A percentile compares a stretch with the other conserved stretches of the same genome.
Evolutionary conservation across 2,888 invertebrate species (phyloP).

Genomic region (Aleiodes alternator): DNA sequence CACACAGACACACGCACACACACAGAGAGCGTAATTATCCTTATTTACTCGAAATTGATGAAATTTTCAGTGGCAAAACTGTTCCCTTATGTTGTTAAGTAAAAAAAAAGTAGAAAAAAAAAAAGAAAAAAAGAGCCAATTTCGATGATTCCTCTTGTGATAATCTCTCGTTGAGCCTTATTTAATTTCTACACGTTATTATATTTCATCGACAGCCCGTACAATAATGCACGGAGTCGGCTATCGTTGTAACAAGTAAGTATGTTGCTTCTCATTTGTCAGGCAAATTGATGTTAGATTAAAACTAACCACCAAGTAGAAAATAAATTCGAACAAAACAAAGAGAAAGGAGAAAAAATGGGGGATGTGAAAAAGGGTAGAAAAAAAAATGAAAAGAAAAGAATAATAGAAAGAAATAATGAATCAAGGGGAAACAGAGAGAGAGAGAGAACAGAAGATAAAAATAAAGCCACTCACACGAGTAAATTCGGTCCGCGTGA

Average conservation of each 20-base stretch:
- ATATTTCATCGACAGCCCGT: constrained; percentile 28
- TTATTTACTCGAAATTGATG: too few relatives aligned
- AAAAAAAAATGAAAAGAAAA: neutral
- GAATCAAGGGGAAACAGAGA: neutral
- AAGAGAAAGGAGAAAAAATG: neutral
- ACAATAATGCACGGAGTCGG: constrained; percentile 30
- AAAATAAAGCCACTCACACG: constrained; percentile 28
- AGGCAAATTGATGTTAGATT: constrained; percentile 29
- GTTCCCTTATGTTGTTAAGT: too few relatives aligned
- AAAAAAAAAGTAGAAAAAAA: neutral
- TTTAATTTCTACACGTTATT: constrained; percentile 15
- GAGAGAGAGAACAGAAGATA: neutral
- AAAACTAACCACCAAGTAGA: constrained; percentile 14
- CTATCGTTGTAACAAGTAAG: neutral
- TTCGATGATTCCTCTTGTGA: neutral
- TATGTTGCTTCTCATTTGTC: constrained; percentile 36
- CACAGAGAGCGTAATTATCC: too few relatives aligned
- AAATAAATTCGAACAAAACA: neutral
- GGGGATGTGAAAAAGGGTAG: neutral
- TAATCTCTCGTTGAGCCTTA: neutral
- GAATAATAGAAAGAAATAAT: constrained; percentile 8
- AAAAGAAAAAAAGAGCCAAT: neutral
- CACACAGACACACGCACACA: too few relatives aligned
- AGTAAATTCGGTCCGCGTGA: constrained; percentile 18
- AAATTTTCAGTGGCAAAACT: neutral